Percentiles rank a stretch among this genome's conserved stretches.
Evolutionary conservation across 2,113 vertebrate genomes (phyloP).

Genomic region (Ictalurus furcatus): DNA sequence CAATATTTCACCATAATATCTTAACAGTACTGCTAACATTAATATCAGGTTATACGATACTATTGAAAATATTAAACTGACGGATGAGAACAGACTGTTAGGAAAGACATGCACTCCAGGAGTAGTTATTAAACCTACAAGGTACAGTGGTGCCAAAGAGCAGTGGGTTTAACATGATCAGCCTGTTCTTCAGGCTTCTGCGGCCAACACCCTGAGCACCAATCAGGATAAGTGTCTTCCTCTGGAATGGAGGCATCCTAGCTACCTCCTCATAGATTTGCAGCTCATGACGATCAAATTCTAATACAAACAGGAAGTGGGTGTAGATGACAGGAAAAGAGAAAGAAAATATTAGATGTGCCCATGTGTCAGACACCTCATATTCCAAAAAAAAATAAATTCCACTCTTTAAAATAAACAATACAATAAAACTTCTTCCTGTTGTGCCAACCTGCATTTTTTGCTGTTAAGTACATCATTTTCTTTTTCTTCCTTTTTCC

Average conservation of each 20-base stretch:
- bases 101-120: not conserved
- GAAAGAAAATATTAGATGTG: not conserved
- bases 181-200: slow-evolving; percentile 95
- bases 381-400: too few species aligned
- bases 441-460: slow-evolving; percentile 86
- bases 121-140: slow-evolving; percentile 77
- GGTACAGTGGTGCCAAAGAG: slow-evolving; percentile 95
- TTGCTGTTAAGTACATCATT: slow-evolving; percentile 98
- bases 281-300: slow-evolving; percentile 98
- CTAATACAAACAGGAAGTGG: slow-evolving; percentile 62
- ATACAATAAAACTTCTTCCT: not conserved
- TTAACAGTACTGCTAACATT: not conserved
- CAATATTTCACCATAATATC: not conserved
- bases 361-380: not conserved
- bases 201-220: slow-evolving; percentile 96
- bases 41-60: not conserved
- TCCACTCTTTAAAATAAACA: too few species aligned
- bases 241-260: slow-evolving; percentile 97
- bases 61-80: not conserved
- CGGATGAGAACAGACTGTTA: not conserved
- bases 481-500: slow-evolving; percentile 97
- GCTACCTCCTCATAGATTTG: slow-evolving; percentile 98
- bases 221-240: slow-evolving; percentile 94
- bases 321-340: not conserved
- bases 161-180: slow-evolving; percentile 89